A percentile compares a stretch with the other conserved stretches of the same genome.
Conservation (phyloP, 1,140 invertebrate genomes). For the Rhynchophorus ferrugineus region DNA sequence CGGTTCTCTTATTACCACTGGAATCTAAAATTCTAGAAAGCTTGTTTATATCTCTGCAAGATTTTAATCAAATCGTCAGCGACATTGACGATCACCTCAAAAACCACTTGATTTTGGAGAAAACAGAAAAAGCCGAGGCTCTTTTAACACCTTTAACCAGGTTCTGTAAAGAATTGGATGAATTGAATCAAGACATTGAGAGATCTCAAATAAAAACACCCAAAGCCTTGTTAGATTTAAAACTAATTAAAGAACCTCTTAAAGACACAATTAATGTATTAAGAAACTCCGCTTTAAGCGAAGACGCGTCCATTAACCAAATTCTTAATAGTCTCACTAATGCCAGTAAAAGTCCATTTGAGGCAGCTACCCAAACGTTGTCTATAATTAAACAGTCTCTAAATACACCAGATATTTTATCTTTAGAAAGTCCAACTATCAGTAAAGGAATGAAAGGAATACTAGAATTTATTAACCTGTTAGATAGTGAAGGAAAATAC, state of each 20-base stretch:
- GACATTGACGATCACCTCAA: constrained; percentile 5
- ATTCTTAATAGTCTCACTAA: constrained; percentile 7
- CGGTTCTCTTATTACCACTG: constrained; percentile 10
- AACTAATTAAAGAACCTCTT: constrained; percentile 6
- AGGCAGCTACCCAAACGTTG: neutral
- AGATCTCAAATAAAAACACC: neutral
- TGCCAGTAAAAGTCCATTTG: constrained; percentile 4
- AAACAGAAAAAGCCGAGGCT: neutral
- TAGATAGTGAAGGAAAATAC: constrained; percentile 6
- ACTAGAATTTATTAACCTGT: constrained; percentile 1
- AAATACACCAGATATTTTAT: constrained; percentile 11
- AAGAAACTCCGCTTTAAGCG: neutral
- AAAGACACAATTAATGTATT: constrained; percentile 3
- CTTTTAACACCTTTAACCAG: constrained; percentile 12
- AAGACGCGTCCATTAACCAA: neutral
- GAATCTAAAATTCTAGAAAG: constrained; percentile 8
- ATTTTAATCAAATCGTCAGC: constrained; percentile 6
- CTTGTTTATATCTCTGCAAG: constrained; percentile 15
- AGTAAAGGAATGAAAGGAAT: constrained; percentile 9
- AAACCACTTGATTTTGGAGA: neutral
- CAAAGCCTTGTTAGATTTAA: constrained; percentile 1
- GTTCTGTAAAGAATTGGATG: neutral
- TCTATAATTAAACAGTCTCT: constrained; percentile 4
- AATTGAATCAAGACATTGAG: constrained; percentile 2
- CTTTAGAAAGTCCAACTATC: constrained; percentile 15